Percentiles rank a stretch among this genome's conserved stretches.
phyloP scores from a whole-genome alignment of 1,140 invertebrate genomes.

The Hestina assimilis region DNA sequence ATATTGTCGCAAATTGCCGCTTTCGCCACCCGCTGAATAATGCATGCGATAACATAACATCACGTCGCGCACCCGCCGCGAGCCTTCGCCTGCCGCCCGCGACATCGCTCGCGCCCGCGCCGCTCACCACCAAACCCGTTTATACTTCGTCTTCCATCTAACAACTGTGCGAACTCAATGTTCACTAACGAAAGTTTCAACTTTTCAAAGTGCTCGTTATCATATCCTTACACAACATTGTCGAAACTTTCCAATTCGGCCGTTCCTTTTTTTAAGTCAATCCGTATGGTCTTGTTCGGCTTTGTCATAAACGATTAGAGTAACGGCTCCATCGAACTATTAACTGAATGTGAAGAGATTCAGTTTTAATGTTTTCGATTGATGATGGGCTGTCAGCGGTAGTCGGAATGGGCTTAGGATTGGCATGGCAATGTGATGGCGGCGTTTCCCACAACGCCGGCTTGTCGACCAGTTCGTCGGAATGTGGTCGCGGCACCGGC shows the following conservation, averaged over 20 bases:
- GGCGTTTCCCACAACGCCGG: slow-evolving; percentile 72
- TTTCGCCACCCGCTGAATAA: slow-evolving; percentile 76
- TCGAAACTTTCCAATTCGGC: slow-evolving; percentile 2
- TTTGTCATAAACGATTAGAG: background rate
- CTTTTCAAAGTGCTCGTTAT: slow-evolving; percentile 1
- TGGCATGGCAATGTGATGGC: slow-evolving; percentile 50
- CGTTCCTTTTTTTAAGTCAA: background rate
- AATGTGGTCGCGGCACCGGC: slow-evolving; percentile 75
- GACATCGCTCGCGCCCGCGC: slow-evolving; percentile 19
- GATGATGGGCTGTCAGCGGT: slow-evolving; percentile 29
- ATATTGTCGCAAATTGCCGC: slow-evolving; percentile 77
- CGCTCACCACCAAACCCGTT: slow-evolving; percentile 21
- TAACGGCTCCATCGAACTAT: background rate
- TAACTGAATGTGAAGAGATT: background rate
- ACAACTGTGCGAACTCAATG: background rate
- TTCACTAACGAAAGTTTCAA: background rate
- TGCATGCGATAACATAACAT: slow-evolving; percentile 76
- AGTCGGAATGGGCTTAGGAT: slow-evolving; percentile 12
- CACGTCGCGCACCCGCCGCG: slow-evolving; percentile 55
- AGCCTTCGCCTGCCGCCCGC: slow-evolving; percentile 25
- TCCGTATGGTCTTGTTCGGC: background rate
- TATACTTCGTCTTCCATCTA: background rate
- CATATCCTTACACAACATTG: background rate
- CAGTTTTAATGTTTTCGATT: slow-evolving; percentile 7
- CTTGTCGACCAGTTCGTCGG: slow-evolving; percentile 74